Conservation (phyloP, 2,797 vertebrate species). For the Muraenolepis orangiensis region DNA sequence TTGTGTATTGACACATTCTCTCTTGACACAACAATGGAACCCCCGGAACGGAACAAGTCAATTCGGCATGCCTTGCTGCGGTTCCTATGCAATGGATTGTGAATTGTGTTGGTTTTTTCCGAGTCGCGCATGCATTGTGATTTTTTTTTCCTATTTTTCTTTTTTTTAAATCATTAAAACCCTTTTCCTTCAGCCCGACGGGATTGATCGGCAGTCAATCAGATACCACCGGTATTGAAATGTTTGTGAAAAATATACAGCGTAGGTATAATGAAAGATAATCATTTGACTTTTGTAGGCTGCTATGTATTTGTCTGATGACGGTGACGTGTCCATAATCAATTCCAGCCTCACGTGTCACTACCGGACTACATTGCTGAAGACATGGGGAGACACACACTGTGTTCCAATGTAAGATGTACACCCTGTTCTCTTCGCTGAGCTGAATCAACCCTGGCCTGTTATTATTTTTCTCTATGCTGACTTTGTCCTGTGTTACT, state of each 20-base stretch:
- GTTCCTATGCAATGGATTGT: no score
- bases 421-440: not conserved
- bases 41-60: no score
- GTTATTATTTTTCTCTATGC: not conserved
- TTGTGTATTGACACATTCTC: no score
- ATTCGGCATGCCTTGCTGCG: no score
- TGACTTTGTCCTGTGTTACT: conserved; percentile 24
- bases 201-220: not conserved
- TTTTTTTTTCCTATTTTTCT: no score
- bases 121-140: no score
- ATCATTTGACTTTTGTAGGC: not conserved
- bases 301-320: not conserved
- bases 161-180: no score
- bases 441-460: not conserved
- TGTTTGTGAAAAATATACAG: not conserved
- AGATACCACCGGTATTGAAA: not conserved
- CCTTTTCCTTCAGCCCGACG: not conserved
- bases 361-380: not conserved
- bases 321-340: not conserved
- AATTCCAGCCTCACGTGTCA: not conserved
- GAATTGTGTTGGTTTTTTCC: no score
- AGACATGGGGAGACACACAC: not conserved
- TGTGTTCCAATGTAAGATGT: not conserved
- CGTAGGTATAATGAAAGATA: not conserved
- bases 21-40: no score